Conservation (phyloP, 2,113 vertebrate genomes). For the Malurus alboscapulatus region DNA sequence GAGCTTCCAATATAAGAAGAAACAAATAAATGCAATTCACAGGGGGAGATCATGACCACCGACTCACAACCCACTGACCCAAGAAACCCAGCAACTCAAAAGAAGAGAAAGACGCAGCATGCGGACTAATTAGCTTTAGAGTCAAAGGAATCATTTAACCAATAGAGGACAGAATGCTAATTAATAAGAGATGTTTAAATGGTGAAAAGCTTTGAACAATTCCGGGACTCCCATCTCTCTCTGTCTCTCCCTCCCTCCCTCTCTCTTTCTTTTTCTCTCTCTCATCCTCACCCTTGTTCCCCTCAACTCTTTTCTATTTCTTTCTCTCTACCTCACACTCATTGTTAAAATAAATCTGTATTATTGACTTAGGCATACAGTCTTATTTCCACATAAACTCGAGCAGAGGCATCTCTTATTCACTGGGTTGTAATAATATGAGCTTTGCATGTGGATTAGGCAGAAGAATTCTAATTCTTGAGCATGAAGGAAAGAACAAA, state of each 20-base stretch:
- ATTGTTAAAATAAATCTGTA: not conserved
- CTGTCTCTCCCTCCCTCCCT: not conserved
- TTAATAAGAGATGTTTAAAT: not conserved
- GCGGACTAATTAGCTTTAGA: not conserved
- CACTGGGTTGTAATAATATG: rapidly evolving
- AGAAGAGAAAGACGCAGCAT: not conserved
- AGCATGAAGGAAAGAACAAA: not conserved
- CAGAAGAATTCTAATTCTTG: not conserved
- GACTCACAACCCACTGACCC: not conserved
- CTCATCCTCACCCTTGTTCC: rapidly evolving
- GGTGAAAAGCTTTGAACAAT: not conserved
- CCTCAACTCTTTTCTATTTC: not conserved
- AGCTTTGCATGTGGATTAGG: not conserved
- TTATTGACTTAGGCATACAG: not conserved
- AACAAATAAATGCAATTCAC: not conserved
- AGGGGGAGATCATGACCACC: rapidly evolving
- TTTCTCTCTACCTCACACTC: not conserved
- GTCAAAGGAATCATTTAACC: not conserved
- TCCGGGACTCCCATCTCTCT: rapidly evolving
- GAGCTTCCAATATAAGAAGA: not conserved
- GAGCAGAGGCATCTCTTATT: not conserved
- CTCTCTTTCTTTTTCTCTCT: not conserved
- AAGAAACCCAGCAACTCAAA: not conserved
- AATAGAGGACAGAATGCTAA: not conserved
- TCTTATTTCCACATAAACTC: not conserved